Evolutionary conservation across 1,140 invertebrate species (phyloP).

Genomic region (Drosophila ananassae): DNA sequence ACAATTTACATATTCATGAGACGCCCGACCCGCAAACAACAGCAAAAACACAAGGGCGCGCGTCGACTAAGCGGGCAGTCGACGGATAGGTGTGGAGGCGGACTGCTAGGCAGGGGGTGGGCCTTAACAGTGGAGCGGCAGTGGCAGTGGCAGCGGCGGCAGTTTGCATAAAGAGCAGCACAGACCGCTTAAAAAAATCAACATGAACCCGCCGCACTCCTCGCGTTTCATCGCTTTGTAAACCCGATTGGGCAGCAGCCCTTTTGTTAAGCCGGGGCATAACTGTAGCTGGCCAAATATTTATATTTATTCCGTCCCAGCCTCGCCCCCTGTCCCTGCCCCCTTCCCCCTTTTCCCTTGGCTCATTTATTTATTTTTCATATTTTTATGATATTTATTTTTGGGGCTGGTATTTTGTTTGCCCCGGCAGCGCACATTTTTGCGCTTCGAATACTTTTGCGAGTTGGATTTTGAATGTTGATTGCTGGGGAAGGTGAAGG

Average conservation of each 20-base stretch:
- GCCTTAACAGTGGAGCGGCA: neutral
- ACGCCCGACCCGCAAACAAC: constrained; percentile 65
- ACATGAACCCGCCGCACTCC: constrained; percentile 12
- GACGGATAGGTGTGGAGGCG: constrained; percentile 1
- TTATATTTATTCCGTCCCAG: constrained; percentile 53
- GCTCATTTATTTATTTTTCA: constrained; percentile 77
- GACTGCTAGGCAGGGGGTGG: neutral
- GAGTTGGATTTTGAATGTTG: constrained; percentile 40
- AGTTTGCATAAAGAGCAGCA: constrained; percentile 78
- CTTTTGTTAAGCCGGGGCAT: constrained; percentile 65
- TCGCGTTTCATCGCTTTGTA: constrained; percentile 13
- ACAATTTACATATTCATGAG: constrained; percentile 82
- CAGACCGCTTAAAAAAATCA: constrained; percentile 61
- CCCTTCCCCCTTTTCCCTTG: constrained; percentile 1
- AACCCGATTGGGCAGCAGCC: constrained; percentile 52
- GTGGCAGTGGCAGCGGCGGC: constrained; percentile 15
- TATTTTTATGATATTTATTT: constrained; percentile 78
- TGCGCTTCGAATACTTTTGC: constrained; percentile 52
- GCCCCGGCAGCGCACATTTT: constrained; percentile 45
- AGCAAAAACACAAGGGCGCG: constrained; percentile 32
- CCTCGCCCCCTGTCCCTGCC: neutral
- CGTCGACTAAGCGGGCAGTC: neutral
- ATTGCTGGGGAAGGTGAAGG: constrained; percentile 4
- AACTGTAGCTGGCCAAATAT: constrained; percentile 78
- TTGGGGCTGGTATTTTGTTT: constrained; percentile 53